Evolutionary conservation across 2,888 invertebrate species (phyloP).

Genomic region (Chromoteleia sp.): DNA sequence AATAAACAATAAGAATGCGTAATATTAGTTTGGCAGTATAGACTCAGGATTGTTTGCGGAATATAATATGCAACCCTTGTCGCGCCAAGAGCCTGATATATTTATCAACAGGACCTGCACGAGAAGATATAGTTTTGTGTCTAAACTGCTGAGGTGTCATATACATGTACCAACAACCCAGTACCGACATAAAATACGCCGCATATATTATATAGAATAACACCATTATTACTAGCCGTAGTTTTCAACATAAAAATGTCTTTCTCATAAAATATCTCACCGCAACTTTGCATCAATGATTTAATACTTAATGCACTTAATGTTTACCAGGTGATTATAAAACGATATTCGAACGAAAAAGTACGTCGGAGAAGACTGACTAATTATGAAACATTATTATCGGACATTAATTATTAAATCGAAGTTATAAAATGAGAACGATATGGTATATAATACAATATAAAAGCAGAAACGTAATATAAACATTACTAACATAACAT

Average conservation of each 20-base stretch:
- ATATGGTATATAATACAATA: too few species aligned
- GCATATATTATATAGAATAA: constrained; percentile 40
- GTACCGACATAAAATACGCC: constrained; percentile 25
- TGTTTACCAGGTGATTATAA: too few species aligned
- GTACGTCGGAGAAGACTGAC: too few species aligned
- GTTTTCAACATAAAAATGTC: constrained; percentile 39
- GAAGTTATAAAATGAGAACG: too few species aligned
- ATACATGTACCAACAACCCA: constrained; percentile 22
- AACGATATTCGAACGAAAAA: too few species aligned
- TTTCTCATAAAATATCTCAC: not conserved
- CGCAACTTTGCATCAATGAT: not conserved
- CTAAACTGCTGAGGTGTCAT: constrained; percentile 50
- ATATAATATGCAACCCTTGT: constrained; percentile 45
- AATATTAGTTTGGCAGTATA: constrained; percentile 15
- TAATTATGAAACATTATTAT: too few species aligned
- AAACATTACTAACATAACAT: too few species aligned
- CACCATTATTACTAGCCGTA: constrained; percentile 27
- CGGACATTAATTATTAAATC: too few species aligned
- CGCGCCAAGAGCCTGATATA: constrained; percentile 46
- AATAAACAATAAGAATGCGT: constrained; percentile 8
- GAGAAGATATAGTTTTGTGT: constrained; percentile 61
- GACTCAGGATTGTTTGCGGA: constrained; percentile 20
- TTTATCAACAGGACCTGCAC: constrained; percentile 48
- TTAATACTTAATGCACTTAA: not conserved
- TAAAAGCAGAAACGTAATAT: too few species aligned